These are phyloP conservation scores for Pachydiplax longipennis DNA, from an alignment of 2,888 invertebrate genomes.

Conservation along the genomic window DNA sequence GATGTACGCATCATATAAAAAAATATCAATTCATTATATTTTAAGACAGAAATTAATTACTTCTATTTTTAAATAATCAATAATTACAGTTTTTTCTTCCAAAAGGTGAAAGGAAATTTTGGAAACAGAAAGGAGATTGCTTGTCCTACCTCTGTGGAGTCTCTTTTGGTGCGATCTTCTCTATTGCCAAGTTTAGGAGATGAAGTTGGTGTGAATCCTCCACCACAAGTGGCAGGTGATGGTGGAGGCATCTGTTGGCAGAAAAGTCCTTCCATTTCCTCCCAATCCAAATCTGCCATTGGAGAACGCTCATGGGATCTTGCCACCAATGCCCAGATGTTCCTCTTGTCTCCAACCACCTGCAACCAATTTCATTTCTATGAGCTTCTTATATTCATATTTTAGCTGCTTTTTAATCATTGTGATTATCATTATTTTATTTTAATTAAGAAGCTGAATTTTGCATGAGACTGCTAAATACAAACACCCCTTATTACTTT, in stretches of 20 bases:
- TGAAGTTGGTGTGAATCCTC: slow-evolving; percentile 38
- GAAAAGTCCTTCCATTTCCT: slow-evolving; percentile 92
- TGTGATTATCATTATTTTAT: too few species aligned
- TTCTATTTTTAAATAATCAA: too few species aligned
- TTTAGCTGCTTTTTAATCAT: too few species aligned
- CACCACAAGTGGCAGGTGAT: slow-evolving; percentile 58
- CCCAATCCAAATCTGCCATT: slow-evolving; percentile 88
- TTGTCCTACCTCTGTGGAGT: slow-evolving; percentile 20
- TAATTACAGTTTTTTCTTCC: too few species aligned
- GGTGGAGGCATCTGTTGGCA: slow-evolving; percentile 76
- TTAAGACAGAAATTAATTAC: too few species aligned
- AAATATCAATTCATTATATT: too few species aligned
- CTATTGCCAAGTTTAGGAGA: slow-evolving; percentile 56
- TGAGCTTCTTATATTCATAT: slow-evolving; percentile 14
- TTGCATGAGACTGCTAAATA: too few species aligned
- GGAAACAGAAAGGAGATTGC: too few species aligned
- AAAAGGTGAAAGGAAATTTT: too few species aligned
- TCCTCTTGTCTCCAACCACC: slow-evolving; percentile 83
- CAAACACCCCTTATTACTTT: too few species aligned
- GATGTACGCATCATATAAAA: too few species aligned
- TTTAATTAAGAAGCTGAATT: too few species aligned
- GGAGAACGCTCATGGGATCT: slow-evolving; percentile 83
- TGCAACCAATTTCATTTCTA: slow-evolving; percentile 54
- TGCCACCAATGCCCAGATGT: slow-evolving; percentile 92
- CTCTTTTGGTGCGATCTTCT: slow-evolving; percentile 53